Evolutionary conservation across 2,888 invertebrate species (phyloP), one percentile per base, ranked within the genome.

Genomic region (Ectemnius cavifrons): DNA sequence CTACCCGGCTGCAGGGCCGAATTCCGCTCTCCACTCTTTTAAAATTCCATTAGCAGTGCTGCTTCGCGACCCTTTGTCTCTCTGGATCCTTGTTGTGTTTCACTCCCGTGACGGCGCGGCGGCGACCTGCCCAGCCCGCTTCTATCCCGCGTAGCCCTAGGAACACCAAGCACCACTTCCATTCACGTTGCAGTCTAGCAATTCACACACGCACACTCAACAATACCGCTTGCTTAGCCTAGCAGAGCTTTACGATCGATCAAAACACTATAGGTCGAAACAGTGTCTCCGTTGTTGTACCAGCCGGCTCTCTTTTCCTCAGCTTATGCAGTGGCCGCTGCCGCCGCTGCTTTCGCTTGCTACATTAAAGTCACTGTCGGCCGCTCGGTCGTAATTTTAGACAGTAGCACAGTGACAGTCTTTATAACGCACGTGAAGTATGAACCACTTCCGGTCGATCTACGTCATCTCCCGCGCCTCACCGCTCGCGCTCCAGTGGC

Each of bases 391-490:
- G 82, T 84, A 84, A 83, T 83, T 83, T 83, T 83, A 84, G 84
- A 84, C 83, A 78, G 84, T 80, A 82, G 77, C 72, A 74, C 84
- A 81, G 84, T 84, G 83, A 83, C 83, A 83, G 83, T 83, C 83
- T 82, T 83, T 83, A 83, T 81, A 83, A 84, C 82, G 78, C 80
- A 80, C 78, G 83, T 83, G 83, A 83, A 84, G 83, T 83, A 83
- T 83, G 83, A 83, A 83, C 83, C 82, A 82, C 83, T 83, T 83
- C 83, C 83, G 83, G 83, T 84, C 82, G 84, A 80, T 76, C 82
- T 80, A 84, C 83, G 84, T 83, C 83, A 81, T 75, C 81, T 83
- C 64, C 37, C 37, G 37, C 37, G 78, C 80, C 68, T 75, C 75
- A 80, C 84, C 83, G 81, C 83, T 77, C 73, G 79, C 82, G 72